Base-by-base conservation (phyloP, 2,888 invertebrate species). In the Mesorhabditis spiculigera region DNA sequence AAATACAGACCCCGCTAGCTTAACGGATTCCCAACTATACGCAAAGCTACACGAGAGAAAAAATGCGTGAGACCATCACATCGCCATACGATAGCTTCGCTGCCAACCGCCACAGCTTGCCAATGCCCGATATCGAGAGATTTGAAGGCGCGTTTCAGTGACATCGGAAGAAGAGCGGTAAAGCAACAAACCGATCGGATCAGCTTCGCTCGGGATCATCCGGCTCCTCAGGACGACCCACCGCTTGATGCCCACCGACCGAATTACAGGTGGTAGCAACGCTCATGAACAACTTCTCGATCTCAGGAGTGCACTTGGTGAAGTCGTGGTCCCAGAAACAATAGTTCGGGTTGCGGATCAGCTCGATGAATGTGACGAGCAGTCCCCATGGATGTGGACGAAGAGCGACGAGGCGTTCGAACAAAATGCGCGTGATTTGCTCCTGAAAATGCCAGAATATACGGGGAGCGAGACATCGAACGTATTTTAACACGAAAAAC, bases 291-390 rank as follows among this genome's bases (percentile, higher is more conserved):
- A 50, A n/a, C n/a, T n/a, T 96, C 89, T 96, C 95, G 83, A 99
- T 97, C 89, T 99, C 98, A 2, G 97, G 95, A 41, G 98, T 97
- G 88, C 98, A 99, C 86, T 95, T 95, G 2, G 98, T 97, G 88
- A 99, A 99, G 86, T 98, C 96, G 86, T 98, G 97, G 77, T 92
- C 91, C 97, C 98, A 98, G 88, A 99, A 98, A 87, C 95, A 95
- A 89, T 96, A 98, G 43, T 92, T 91, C 5, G 95, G 95, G 89
- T 98, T 98, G 87, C 97, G 96, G 85, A 99, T 97, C 74, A 99
- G 90, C 87, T 99, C 98, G 79, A 97, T 97, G 88, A 98, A 98
- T 0, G 98, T 99, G 78, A 98, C 95, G 58, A 98, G 90, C 65
- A 99, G 89, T 13, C 98, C 98, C 98, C 98, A 99, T 0, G 98